Percentiles rank a stretch among this genome's conserved stretches.
Evolutionary conservation across 23 tunicate species (phyloP).

Genomic region (Clavelina lepadiformis): DNA sequence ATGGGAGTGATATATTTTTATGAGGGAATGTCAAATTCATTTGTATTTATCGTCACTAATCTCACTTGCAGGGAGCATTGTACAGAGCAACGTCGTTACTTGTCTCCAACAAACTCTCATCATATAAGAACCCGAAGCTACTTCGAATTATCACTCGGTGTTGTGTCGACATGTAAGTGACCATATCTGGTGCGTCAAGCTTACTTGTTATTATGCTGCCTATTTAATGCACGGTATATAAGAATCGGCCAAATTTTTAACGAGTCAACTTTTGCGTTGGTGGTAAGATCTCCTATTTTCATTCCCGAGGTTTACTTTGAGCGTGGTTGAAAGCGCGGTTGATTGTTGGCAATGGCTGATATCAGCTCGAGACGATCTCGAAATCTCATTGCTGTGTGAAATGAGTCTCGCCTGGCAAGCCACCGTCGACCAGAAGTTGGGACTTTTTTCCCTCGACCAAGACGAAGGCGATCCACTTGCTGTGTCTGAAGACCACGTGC

Average conservation of each 20-base stretch:
- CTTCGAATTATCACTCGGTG: conserved; percentile 55
- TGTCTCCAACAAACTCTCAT: conserved; percentile 9
- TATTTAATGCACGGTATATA: too few species aligned
- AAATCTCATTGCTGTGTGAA: conserved; percentile 56
- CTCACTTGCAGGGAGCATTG: conserved; percentile 16
- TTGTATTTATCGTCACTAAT: neutral
- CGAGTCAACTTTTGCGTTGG: too few species aligned
- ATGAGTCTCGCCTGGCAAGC: conserved; percentile 81
- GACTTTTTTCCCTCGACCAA: conserved; percentile 46
- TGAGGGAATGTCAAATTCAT: neutral
- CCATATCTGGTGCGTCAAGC: too few species aligned
- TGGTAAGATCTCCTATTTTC: conserved; percentile 2
- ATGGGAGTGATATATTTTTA: neutral
- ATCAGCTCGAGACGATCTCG: conserved; percentile 67
- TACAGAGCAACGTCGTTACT: conserved; percentile 70
- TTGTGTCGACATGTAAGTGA: conserved; percentile 70
- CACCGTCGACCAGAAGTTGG: conserved; percentile 52
- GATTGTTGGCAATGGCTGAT: conserved; percentile 98
- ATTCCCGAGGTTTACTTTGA: conserved; percentile 5
- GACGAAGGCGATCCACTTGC: conserved; percentile 96
- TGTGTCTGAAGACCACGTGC: conserved; percentile 69
- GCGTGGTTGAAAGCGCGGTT: conserved; percentile 49
- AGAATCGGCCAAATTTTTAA: too few species aligned
- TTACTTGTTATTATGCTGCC: too few species aligned
- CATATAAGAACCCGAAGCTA: conserved; percentile 22